These are phyloP conservation scores for Circaetus cinerascens DNA, from an alignment of 2,113 vertebrate species.

Conservation along the genomic window DNA sequence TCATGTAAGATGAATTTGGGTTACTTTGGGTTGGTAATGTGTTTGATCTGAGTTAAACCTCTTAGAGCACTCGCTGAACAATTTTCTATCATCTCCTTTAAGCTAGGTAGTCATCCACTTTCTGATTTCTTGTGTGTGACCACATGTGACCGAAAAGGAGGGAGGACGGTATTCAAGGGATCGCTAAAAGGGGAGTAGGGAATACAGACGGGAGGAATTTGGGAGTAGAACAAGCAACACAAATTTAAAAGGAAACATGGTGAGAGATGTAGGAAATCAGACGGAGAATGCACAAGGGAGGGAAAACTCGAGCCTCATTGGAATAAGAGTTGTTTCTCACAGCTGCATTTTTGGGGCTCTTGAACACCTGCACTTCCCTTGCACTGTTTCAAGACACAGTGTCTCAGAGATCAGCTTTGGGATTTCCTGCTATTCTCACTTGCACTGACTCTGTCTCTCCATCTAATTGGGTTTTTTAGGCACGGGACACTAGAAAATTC, in stretches of 20 bases:
- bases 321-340: neutral
- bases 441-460: neutral
- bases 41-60: neutral
- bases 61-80: neutral
- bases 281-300: neutral
- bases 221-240: neutral
- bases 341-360: neutral
- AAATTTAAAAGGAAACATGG: neutral
- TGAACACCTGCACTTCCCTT: neutral
- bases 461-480: slow-evolving; percentile 31
- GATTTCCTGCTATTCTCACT: neutral
- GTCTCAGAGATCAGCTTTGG: neutral
- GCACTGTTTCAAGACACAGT: neutral
- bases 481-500: slow-evolving; percentile 54
- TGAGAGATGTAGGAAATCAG: neutral
- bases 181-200: neutral
- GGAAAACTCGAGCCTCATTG: neutral
- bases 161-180: neutral
- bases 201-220: neutral
- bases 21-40: neutral
- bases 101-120: neutral
- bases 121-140: neutral
- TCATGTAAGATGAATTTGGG: neutral
- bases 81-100: neutral
- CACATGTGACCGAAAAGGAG: neutral